These are phyloP conservation scores for Aphis gossypii DNA, from an alignment of 1,140 invertebrate genomes.

Conservation along the genomic window DNA sequence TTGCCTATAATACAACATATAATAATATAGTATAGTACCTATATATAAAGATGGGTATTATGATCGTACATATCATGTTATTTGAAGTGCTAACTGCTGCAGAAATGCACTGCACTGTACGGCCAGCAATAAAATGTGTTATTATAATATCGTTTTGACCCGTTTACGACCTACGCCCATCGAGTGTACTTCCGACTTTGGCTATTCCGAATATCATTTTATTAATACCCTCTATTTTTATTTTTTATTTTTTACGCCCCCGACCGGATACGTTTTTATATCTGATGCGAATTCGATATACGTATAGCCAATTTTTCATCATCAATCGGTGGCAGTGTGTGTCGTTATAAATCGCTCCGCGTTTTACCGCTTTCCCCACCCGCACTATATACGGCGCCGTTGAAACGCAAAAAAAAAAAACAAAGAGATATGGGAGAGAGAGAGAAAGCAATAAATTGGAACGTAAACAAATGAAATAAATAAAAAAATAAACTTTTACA, in stretches of 20 bases:
- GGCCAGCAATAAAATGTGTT: not conserved
- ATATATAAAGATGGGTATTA: not conserved
- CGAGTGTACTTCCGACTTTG: constrained; percentile 24
- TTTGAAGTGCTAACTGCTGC: not conserved
- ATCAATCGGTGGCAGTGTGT: constrained; percentile 45
- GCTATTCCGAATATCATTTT: not conserved
- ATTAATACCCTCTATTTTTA: constrained; percentile 19
- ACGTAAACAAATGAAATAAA: constrained; percentile 49
- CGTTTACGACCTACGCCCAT: constrained; percentile 32
- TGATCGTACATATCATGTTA: not conserved
- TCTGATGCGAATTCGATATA: constrained; percentile 40
- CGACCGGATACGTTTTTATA: constrained; percentile 37
- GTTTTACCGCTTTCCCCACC: not conserved
- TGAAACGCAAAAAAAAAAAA: not conserved
- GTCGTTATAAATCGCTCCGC: constrained; percentile 43
- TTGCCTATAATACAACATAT: not conserved
- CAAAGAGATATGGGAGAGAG: not conserved
- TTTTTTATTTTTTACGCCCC: not conserved
- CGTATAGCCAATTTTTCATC: constrained; percentile 52
- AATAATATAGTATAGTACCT: not conserved
- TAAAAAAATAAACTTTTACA: constrained; percentile 40
- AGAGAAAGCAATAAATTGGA: constrained; percentile 39
- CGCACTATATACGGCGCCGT: not conserved
- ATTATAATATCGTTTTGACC: constrained; percentile 12
- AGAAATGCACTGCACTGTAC: not conserved